phyloP scores from a whole-genome alignment of 2,888 invertebrate genomes.

The Plagodis dolabraria region DNA sequence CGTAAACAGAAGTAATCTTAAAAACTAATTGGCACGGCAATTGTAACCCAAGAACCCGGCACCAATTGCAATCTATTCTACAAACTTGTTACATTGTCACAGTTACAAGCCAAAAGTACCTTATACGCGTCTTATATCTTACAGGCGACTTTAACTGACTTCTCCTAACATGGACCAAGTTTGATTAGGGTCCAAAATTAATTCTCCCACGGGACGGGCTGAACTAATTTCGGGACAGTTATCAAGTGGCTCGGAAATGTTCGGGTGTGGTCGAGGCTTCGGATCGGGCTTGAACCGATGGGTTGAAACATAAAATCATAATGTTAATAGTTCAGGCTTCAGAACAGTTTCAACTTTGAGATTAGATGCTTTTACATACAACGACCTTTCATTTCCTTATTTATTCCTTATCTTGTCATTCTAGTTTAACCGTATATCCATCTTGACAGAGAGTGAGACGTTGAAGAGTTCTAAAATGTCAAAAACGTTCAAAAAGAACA shows the following conservation, averaged over 20 bases:
- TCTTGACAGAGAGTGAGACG: no score
- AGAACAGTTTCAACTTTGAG: slow-evolving; percentile 14
- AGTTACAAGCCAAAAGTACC: slow-evolving; percentile 17
- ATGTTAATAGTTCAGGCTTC: slow-evolving; percentile 19
- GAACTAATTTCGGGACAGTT: slow-evolving; percentile 41
- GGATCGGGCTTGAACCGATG: slow-evolving; percentile 11
- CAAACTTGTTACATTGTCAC: slow-evolving; percentile 18
- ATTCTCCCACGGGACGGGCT: slow-evolving; percentile 42
- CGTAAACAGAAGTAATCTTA: no score
- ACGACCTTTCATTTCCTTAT: not conserved
- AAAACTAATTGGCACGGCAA: no score
- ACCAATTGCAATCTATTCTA: slow-evolving; percentile 19
- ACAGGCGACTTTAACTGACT: slow-evolving; percentile 38
- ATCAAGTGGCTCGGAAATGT: slow-evolving; percentile 47
- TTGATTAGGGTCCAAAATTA: slow-evolving; percentile 57
- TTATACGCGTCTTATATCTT: slow-evolving; percentile 26
- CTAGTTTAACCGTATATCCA: no score
- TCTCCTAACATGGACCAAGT: slow-evolving; percentile 44
- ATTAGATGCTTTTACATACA: slow-evolving; percentile 2
- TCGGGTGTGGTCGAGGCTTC: slow-evolving; percentile 33
- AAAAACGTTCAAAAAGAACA: no score
- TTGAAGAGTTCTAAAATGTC: no score
- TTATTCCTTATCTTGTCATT: no score
- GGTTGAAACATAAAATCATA: slow-evolving; percentile 23
- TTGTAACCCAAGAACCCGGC: not conserved